Evolutionary conservation across 1,140 invertebrate species (phyloP).

Genomic region (Dinoponera quadriceps): DNA sequence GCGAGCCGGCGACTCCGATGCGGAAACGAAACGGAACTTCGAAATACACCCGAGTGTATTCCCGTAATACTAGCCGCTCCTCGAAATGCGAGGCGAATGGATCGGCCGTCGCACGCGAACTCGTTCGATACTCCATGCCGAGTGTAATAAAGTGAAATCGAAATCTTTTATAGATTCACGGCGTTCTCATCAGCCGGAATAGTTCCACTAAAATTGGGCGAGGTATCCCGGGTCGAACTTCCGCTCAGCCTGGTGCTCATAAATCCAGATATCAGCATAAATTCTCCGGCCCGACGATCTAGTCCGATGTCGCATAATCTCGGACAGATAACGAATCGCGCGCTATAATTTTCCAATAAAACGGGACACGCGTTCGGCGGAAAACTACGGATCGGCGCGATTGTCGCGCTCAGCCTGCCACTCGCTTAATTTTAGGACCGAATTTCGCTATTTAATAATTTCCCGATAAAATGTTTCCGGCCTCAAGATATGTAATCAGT

Average conservation of each 20-base stretch:
- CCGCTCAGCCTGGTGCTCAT: constrained; percentile 16
- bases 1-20: not conserved
- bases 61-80: not conserved
- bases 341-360: constrained; percentile 14
- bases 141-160: constrained; percentile 36
- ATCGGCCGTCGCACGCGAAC: constrained; percentile 6
- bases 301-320: constrained; percentile 36
- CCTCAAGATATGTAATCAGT: too few relatives aligned
- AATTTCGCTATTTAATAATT: too few relatives aligned
- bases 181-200: constrained; percentile 29
- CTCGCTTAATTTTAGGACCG: too few relatives aligned
- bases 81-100: constrained; percentile 14
- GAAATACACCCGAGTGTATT: not conserved
- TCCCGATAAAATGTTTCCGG: too few relatives aligned
- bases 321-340: constrained; percentile 39
- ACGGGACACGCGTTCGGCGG: not conserved
- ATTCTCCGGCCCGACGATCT: not conserved
- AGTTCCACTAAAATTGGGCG: constrained; percentile 29
- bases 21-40: constrained; percentile 34
- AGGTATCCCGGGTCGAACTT: not conserved
- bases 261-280: constrained; percentile 51
- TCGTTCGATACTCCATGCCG: constrained; percentile 2
- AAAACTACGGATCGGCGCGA: too few relatives aligned
- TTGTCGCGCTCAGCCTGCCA: too few relatives aligned
- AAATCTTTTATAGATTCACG: constrained; percentile 49